Conservation (phyloP, 2,888 invertebrate species). For the Myopa testacea region DNA sequence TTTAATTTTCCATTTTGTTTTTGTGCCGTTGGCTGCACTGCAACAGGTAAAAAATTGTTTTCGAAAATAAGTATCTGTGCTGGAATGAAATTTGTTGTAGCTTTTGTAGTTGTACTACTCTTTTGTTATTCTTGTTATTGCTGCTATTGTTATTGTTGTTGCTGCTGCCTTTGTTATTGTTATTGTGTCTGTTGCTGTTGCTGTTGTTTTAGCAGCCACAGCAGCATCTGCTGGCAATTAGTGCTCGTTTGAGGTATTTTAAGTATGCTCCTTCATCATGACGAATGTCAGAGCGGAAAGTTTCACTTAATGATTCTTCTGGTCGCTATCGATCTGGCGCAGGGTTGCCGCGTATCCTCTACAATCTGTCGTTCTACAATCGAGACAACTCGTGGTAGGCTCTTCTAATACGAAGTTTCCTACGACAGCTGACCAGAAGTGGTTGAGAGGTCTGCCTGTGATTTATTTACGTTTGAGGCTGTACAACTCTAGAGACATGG, state of each 20-base stretch:
- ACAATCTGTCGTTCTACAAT: no score
- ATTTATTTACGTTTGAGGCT: no score
- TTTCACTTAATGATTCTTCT: constrained; percentile 24
- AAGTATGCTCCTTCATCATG: constrained; percentile 29
- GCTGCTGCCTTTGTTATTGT: constrained; percentile 2
- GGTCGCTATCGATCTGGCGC: no score
- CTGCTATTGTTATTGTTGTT: constrained; percentile 5
- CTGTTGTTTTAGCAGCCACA: constrained; percentile 1
- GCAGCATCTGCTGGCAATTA: constrained; percentile 56
- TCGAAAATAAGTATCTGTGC: constrained; percentile 22
- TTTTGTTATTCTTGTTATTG: constrained; percentile 8
- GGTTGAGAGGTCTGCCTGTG: no score
- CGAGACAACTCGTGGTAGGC: no score
- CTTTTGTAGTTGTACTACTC: background rate
- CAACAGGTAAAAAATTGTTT: constrained; percentile 37
- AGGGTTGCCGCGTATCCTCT: no score
- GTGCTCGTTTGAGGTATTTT: constrained; percentile 49
- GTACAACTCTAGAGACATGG: no score
- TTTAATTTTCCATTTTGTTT: constrained; percentile 17
- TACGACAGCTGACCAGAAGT: no score
- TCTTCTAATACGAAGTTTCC: no score
- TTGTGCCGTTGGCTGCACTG: constrained; percentile 18
- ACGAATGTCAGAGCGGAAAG: constrained; percentile 32
- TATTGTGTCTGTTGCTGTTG: constrained; percentile 7
- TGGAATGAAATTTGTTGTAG: constrained; percentile 17